Evolutionary conservation across 2,888 invertebrate genomes (phyloP).

Genomic region (Acrobasis consociella): DNA sequence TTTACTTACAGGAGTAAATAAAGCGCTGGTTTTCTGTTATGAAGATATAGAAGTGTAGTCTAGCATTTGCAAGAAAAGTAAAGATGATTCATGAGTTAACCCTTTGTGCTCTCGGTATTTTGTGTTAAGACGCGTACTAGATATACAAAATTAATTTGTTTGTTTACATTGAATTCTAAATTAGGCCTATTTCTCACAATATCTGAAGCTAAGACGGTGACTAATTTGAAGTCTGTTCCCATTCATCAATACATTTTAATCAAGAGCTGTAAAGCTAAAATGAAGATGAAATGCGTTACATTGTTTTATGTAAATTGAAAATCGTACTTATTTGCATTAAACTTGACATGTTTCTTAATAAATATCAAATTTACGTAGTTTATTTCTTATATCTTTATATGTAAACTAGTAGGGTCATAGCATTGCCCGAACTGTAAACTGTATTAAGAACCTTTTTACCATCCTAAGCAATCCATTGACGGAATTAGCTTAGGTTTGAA

Average conservation of each 20-base stretch:
- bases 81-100: background rate
- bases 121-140: background rate
- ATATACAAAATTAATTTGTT: background rate
- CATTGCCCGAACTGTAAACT: too few relatives aligned
- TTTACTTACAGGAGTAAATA: too few relatives aligned
- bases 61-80: too few relatives aligned
- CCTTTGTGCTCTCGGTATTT: background rate
- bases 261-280: background rate
- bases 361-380: too few relatives aligned
- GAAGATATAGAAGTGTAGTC: too few relatives aligned
- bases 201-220: background rate
- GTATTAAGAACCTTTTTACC: too few relatives aligned
- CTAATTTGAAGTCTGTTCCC: background rate
- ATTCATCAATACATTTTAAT: conserved; percentile 2
- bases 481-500: too few relatives aligned
- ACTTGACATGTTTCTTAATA: too few relatives aligned
- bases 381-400: too few relatives aligned
- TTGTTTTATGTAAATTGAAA: background rate
- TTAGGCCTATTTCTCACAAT: background rate
- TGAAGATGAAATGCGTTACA: background rate
- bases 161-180: background rate
- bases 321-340: background rate
- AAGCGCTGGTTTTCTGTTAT: too few relatives aligned
- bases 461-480: too few relatives aligned
- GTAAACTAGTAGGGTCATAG: too few relatives aligned